Conservation (phyloP, 2,888 invertebrate genomes). For the Drosophila recens region DNA sequence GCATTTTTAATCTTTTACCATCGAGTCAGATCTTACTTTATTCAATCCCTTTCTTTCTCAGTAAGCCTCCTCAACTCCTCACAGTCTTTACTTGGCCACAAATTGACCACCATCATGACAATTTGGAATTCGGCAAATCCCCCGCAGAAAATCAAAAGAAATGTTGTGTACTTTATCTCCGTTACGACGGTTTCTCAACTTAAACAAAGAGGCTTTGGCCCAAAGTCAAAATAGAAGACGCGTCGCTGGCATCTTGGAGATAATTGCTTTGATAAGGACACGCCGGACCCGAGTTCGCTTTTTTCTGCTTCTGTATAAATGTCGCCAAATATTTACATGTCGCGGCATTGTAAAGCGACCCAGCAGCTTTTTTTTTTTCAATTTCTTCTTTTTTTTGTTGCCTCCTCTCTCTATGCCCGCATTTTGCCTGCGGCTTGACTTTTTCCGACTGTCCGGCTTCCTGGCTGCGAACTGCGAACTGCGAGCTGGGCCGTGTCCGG, state of each 20-base stretch:
- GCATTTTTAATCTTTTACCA: not conserved
- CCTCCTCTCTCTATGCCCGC: conserved; percentile 56
- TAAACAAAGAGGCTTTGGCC: conserved; percentile 62
- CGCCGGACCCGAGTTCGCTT: conserved; percentile 24
- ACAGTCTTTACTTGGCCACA: conserved; percentile 37
- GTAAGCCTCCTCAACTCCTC: not conserved
- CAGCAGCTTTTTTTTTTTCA: conserved; percentile 27
- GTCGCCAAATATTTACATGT: conserved; percentile 79
- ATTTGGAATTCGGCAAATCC: conserved; percentile 63
- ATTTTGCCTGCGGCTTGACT: conserved; percentile 76
- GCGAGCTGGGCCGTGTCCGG: conserved; percentile 46
- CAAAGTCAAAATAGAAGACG: conserved; percentile 25
- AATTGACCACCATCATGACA: conserved; percentile 72
- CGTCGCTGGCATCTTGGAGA: conserved; percentile 69
- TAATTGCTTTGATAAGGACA: conserved; percentile 78
- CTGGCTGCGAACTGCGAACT: conserved; percentile 25
- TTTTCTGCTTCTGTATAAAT: conserved; percentile 64
- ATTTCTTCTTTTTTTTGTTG: conserved; percentile 11
- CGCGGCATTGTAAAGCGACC: conserved; percentile 66
- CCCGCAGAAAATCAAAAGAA: conserved; percentile 65
- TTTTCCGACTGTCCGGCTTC: conserved; percentile 65
- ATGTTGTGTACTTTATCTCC: conserved; percentile 75
- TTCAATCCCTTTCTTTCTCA: not conserved
- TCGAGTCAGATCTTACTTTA: not conserved
- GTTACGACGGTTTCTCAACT: conserved; percentile 65